Base-by-base conservation (phyloP, 2,888 invertebrate genomes). In the Esperia sulphurella region DNA sequence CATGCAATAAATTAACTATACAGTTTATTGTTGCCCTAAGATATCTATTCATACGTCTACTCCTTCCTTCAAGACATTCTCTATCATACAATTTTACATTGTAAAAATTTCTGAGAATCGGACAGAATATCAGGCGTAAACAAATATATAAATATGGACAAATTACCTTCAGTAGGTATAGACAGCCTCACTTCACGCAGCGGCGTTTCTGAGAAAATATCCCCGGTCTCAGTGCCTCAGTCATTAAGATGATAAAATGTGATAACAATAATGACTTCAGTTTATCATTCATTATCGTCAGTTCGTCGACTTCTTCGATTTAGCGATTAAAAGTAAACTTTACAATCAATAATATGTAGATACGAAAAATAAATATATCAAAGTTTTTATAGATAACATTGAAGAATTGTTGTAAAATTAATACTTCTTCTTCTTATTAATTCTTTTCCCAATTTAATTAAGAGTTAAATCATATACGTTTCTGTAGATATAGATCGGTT, bases 181-280 rank as follows among this genome's bases (percentile, higher is more conserved):
- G 13, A n/a, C 14, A 46, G 52, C 45, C 52, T 50, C 51, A 47
- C 48, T 45, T 29, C 39, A 40, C 52, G 41, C 28, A 42, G 50
- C 55, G 54, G 50, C 51, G 51, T 53, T 77, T 72, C 71, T 65
- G 55, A 68, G 73, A 73, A 71, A 67, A 63, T 63, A 66, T 68
- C 63, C 54, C 45, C 63, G 47, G 48, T 9, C 46, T 31, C 46
- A 12, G 30, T 8, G 53, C 61, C 57, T 57, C 63, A 63, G 68
- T 75, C 71, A 79, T 77, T 78, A 73, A 75, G 77, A 79, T 79
- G 63, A 75, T 79, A 76, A 75, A 72, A 62, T 45, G 44, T 70
- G 79, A 82, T 83, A 80, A 68, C 64, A 65, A 54, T 70, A 76
- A 79, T 76, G 68, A 75, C 71, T 75, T 69, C 63, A 71, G 67